Base-by-base conservation (phyloP, 1,140 invertebrate genomes). In the Hyles euphorbiae region DNA sequence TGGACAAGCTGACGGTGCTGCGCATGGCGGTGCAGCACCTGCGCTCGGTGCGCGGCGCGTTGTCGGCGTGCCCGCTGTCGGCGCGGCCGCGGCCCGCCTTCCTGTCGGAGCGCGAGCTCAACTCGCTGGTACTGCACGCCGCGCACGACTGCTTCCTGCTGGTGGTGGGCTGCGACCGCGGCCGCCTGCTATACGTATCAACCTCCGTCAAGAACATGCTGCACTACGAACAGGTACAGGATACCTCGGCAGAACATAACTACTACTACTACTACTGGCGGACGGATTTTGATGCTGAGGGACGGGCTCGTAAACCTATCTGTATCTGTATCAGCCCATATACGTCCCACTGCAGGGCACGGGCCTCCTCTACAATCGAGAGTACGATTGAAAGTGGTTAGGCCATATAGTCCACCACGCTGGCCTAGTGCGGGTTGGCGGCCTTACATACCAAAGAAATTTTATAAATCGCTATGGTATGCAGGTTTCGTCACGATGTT, bases 11-110 rank as follows among this genome's bases (percentile, higher is more conserved):
- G 53, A 98, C 97, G 0, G 97, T 99, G 3, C 88, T 99, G 2
- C 87, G 97, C 2, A 97, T 98, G 96, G 96, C 97, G 0, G 97
- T 98, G 1, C 96, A 98, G 81, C 96, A 98, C 82, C 88, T 98
- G 62, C 96, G 80, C 0, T 68, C 76, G 0, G 72, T 87, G 40
- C 63, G 78, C 7, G 81, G 81, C 32, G 75, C 82, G 1, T 61
- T 79, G 3, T 78, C 78, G 0, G 77, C 84, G 3, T 75, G 81
- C 44, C 82, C 78, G 5, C 64, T 83, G 10, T 69, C 76, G 0
- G 70, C 70, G 7, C 61, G 77, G 4, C 78, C 96, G 71, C 96
- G 96, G 58, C 96, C 97, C 0, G 92, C 95, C 1, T 98, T 97
- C 84, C 91, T 98, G 5, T 95, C 95, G 1, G 97, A 98, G 76